Conservation (phyloP, 2,888 invertebrate genomes). For the Drepana falcataria region DNA sequence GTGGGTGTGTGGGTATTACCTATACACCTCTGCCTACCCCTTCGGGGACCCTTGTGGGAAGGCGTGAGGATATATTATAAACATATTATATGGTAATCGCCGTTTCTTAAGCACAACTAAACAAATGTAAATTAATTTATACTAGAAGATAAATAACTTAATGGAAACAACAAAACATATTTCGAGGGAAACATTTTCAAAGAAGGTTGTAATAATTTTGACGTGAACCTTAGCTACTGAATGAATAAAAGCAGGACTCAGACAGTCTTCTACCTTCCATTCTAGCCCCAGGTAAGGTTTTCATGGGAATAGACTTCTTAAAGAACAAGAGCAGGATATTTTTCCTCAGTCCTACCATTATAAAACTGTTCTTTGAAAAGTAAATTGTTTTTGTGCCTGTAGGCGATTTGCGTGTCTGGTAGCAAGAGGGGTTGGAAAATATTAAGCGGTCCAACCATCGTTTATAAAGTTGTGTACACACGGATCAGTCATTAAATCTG, state of each 20-base stretch:
- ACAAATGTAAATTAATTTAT: no score
- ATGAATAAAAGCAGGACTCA: neutral
- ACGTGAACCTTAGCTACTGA: neutral
- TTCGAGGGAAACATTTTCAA: no score
- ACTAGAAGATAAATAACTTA: no score
- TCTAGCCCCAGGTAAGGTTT: constrained; percentile 53
- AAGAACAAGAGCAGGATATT: constrained; percentile 44
- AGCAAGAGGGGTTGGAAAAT: constrained; percentile 24
- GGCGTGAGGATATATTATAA: no score
- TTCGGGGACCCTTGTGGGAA: no score
- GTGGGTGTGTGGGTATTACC: no score
- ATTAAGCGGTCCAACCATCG: constrained; percentile 22
- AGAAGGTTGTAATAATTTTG: no score
- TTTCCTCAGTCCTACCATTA: constrained; percentile 41
- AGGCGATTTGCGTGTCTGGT: constrained; percentile 47
- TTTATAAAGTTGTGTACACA: neutral
- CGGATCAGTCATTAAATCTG: neutral
- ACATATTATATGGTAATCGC: no score
- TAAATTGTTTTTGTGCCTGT: constrained; percentile 72
- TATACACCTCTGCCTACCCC: no score
- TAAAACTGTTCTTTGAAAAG: constrained; percentile 56
- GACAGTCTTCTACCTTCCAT: constrained; percentile 16
- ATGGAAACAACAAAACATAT: no score
- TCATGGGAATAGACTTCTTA: constrained; percentile 59
- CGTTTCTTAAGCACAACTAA: no score